These are phyloP conservation scores for Solenopsis invicta DNA, from an alignment of 1,140 invertebrate genomes.

Conservation along the genomic window DNA sequence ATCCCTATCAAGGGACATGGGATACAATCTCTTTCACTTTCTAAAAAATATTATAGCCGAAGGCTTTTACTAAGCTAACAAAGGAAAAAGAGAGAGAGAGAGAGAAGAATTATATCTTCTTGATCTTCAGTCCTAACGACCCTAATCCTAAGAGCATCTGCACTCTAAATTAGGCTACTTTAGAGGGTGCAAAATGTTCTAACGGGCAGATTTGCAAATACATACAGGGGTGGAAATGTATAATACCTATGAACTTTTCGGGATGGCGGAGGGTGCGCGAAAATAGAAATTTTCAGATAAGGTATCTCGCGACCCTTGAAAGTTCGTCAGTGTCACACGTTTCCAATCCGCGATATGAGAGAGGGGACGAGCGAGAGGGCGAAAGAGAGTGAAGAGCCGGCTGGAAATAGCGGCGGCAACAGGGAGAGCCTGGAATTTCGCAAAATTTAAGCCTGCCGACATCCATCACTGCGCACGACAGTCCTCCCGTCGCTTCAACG, in stretches of 20 bases:
- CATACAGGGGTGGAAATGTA: constrained; percentile 48
- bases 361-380: background rate
- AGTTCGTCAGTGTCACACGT: constrained; percentile 17
- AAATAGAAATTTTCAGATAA: constrained; percentile 32
- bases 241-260: background rate
- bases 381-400: constrained; percentile 7
- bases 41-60: constrained; percentile 40
- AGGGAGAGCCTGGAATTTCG: constrained; percentile 70
- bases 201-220: constrained; percentile 62
- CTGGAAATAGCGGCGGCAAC: constrained; percentile 48
- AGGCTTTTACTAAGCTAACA: constrained; percentile 19
- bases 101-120: constrained; percentile 18
- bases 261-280: background rate
- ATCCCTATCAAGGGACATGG: constrained; percentile 53
- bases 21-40: constrained; percentile 69
- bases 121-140: constrained; percentile 29
- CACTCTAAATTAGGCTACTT: constrained; percentile 42
- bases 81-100: constrained; percentile 5
- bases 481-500: constrained; percentile 53
- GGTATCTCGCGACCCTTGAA: background rate
- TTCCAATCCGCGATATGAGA: background rate
- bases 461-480: constrained; percentile 76
- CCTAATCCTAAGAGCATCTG: constrained; percentile 14
- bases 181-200: constrained; percentile 68
- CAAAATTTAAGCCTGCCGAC: constrained; percentile 77